Evolutionary conservation across 2,797 vertebrate species (phyloP).

Genomic region (Anisognathus igniventris): DNA sequence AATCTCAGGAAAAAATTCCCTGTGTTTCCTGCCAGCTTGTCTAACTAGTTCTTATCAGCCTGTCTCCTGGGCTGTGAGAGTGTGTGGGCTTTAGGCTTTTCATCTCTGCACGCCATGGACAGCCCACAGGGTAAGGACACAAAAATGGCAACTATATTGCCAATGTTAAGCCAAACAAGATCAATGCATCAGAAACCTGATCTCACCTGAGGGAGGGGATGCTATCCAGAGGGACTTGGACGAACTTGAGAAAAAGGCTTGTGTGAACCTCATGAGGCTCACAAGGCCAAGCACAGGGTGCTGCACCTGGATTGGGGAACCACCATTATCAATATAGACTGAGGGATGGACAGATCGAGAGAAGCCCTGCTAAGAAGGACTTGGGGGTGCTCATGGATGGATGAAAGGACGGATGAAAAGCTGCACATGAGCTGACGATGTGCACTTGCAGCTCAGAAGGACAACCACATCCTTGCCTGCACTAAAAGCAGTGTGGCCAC

Average conservation of each 20-base stretch:
- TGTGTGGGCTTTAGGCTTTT: neutral
- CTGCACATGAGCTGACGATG: neutral
- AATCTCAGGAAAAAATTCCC: neutral
- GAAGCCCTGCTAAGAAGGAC: neutral
- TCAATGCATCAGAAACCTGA: neutral
- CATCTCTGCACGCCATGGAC: neutral
- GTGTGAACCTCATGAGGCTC: neutral
- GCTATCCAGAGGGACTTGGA: neutral
- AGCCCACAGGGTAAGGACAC: neutral
- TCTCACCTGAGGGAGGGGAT: neutral
- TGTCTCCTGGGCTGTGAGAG: neutral
- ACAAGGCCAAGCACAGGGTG: neutral
- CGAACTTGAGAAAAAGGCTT: neutral
- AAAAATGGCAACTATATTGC: neutral
- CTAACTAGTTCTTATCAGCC: neutral
- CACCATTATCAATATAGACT: neutral
- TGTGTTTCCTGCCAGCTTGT: neutral
- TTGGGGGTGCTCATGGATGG: neutral
- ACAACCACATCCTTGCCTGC: neutral
- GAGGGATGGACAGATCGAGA: neutral
- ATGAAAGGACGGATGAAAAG: neutral
- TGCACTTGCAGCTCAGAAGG: neutral
- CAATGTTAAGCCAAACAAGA: neutral
- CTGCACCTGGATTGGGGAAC: neutral
- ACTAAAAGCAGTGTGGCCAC: neutral